Evolutionary conservation across 1,140 invertebrate genomes (phyloP).

Genomic region (Battus philenor): DNA sequence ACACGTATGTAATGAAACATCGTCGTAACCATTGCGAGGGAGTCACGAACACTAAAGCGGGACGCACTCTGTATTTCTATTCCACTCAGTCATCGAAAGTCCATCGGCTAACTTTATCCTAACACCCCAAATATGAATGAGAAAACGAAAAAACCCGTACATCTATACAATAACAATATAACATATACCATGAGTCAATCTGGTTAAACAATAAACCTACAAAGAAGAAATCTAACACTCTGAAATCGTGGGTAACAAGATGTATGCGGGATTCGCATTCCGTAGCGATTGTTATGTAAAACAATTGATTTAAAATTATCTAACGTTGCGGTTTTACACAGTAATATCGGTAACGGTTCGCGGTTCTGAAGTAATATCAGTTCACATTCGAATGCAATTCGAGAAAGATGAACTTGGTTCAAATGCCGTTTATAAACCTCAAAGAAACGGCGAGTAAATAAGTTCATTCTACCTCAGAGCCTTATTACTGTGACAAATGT

Average conservation of each 20-base stretch:
- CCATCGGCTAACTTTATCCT: slow-evolving; percentile 66
- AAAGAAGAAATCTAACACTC: slow-evolving; percentile 66
- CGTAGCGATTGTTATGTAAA: slow-evolving; percentile 43
- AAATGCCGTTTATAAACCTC: slow-evolving; percentile 5
- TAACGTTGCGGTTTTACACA: slow-evolving; percentile 40
- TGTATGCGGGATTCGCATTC: slow-evolving; percentile 43
- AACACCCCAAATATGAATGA: slow-evolving; percentile 63
- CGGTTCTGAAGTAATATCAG: slow-evolving; percentile 19
- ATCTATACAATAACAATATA: slow-evolving; percentile 70
- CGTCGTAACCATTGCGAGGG: slow-evolving; percentile 39
- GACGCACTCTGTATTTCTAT: slow-evolving; percentile 48
- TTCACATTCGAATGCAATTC: not conserved
- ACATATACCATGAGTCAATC: slow-evolving; percentile 56
- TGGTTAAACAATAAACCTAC: slow-evolving; percentile 64
- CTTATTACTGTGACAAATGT: too few species aligned
- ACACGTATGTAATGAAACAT: slow-evolving; percentile 51
- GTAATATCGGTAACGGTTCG: slow-evolving; percentile 39
- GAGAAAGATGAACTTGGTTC: slow-evolving; percentile 9
- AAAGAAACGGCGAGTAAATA: slow-evolving; percentile 2
- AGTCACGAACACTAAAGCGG: slow-evolving; percentile 56
- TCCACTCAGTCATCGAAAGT: slow-evolving; percentile 68
- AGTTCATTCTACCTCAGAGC: slow-evolving; percentile 3
- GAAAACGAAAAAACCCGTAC: slow-evolving; percentile 54
- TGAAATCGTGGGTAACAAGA: slow-evolving; percentile 56
- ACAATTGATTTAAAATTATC: slow-evolving; percentile 42